Conservation (phyloP, 2,888 invertebrate species). For the Heliconius aoede region DNA sequence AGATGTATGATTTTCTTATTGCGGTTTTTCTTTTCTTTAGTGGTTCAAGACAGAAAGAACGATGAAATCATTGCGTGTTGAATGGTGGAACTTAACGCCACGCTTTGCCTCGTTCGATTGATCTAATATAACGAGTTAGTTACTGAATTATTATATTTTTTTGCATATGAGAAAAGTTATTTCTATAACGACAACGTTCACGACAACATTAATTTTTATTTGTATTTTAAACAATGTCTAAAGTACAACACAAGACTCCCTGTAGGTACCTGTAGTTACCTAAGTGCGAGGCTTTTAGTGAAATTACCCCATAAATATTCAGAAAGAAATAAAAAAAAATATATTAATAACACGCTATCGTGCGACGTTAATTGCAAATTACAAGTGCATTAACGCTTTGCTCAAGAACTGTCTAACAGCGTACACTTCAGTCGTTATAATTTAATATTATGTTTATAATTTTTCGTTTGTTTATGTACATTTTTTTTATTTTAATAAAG, state of each 20-base stretch:
- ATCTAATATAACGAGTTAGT: too few relatives aligned
- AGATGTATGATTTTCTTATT: too few relatives aligned
- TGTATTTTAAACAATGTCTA: constrained; percentile 43
- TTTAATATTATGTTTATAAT: neutral
- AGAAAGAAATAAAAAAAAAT: constrained; percentile 69
- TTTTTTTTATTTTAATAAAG: neutral
- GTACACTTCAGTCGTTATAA: neutral
- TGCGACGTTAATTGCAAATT: constrained; percentile 73
- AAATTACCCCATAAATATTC: constrained; percentile 82
- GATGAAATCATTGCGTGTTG: too few relatives aligned
- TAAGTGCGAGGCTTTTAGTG: constrained; percentile 78
- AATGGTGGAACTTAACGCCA: too few relatives aligned
- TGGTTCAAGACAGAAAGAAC: too few relatives aligned
- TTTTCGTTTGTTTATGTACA: neutral
- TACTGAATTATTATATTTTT: too few relatives aligned
- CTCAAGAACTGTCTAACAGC: constrained; percentile 30
- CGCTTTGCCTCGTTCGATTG: too few relatives aligned
- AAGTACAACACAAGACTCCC: constrained; percentile 56
- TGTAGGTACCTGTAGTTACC: constrained; percentile 57
- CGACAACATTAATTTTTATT: neutral
- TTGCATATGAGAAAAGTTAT: too few relatives aligned
- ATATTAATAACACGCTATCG: constrained; percentile 74
- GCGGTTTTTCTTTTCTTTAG: too few relatives aligned
- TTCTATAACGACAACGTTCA: too few relatives aligned
- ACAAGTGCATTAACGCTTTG: constrained; percentile 52